Conservation (phyloP, 2,113 vertebrate species). For the Alces alces region DNA sequence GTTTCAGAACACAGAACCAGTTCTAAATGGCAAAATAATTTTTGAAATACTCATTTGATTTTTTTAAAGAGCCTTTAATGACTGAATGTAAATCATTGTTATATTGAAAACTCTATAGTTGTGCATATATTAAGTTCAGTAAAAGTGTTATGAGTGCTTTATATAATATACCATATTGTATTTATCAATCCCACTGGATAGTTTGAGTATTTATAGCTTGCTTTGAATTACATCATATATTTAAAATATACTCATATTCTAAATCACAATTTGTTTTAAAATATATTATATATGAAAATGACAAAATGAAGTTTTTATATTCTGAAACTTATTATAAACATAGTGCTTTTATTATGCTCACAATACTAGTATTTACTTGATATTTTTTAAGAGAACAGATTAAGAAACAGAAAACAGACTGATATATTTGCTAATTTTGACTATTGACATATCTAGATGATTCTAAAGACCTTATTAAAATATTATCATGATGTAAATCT, state of each 20-base stretch:
- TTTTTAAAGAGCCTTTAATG: neutral
- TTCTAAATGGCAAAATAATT: neutral
- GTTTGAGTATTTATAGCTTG: constrained; percentile 6
- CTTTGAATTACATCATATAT: constrained; percentile 13
- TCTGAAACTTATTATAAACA: constrained; percentile 17
- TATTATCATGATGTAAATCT: neutral
- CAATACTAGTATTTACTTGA: neutral
- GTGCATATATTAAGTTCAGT: neutral
- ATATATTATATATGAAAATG: neutral
- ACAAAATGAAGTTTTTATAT: constrained; percentile 31
- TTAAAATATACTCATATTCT: constrained; percentile 33
- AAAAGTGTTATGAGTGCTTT: neutral
- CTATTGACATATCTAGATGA: neutral
- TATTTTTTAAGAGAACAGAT: constrained; percentile 4
- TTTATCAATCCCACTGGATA: neutral
- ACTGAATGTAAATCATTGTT: neutral
- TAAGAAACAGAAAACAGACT: neutral
- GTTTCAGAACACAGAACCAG: neutral
- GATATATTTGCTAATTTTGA: constrained; percentile 23
- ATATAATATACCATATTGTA: neutral
- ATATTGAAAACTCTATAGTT: neutral
- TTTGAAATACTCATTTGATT: neutral
- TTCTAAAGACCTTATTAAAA: neutral
- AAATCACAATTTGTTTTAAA: constrained; percentile 42
- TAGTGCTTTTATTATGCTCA: neutral